These are phyloP conservation scores for Strix aluco DNA, from an alignment of 2,113 vertebrate genomes.

Conservation along the genomic window DNA sequence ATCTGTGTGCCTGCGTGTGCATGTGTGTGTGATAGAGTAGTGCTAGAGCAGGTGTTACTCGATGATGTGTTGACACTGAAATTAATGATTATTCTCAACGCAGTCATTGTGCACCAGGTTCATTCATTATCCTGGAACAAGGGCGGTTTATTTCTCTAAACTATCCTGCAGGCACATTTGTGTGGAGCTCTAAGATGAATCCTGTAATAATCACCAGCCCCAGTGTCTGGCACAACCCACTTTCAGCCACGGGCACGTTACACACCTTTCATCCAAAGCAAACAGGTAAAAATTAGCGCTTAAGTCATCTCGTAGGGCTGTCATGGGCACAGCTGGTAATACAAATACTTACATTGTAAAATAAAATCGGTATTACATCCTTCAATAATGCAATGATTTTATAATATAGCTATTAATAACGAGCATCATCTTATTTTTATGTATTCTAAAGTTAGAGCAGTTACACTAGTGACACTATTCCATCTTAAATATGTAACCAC, in stretches of 20 bases:
- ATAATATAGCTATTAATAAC: background rate
- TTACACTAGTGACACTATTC: background rate
- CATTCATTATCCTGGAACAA: constrained; percentile 1
- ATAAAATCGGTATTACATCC: background rate
- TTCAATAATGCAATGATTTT: background rate
- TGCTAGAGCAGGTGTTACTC: constrained; percentile 22
- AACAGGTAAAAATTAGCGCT: background rate
- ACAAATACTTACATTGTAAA: background rate
- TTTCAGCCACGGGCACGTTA: background rate
- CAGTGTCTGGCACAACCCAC: background rate
- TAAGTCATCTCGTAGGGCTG: background rate
- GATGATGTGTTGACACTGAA: constrained; percentile 7
- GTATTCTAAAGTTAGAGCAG: background rate
- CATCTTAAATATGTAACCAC: background rate
- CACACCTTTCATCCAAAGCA: background rate
- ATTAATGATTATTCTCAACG: constrained; percentile 46
- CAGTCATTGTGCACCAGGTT: background rate
- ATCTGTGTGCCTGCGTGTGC: background rate
- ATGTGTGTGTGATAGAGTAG: background rate
- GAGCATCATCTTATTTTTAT: background rate
- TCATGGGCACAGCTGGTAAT: background rate
- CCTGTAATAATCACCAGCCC: background rate
- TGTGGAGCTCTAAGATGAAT: background rate
- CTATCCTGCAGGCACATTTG: background rate
- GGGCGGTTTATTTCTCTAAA: background rate